Base-by-base conservation (phyloP, 2,888 invertebrate genomes). In the Parnassius orleans region DNA sequence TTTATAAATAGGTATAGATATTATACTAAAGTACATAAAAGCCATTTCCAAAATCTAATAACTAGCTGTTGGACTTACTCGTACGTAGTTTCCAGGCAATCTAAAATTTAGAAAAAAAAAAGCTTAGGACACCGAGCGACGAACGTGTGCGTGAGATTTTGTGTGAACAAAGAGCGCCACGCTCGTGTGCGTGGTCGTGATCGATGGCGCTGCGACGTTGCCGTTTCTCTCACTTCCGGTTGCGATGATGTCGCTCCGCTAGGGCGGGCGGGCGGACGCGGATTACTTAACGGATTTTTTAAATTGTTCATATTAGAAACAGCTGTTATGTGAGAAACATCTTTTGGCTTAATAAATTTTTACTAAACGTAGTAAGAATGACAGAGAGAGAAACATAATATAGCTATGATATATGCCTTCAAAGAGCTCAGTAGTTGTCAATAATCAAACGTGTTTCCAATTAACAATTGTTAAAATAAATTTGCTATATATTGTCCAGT, bases 141-240 rank as follows among this genome's bases (percentile, higher is more conserved):
- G 43, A 42, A 43, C 66, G 68, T 70, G 69, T 56, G 63, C 54
- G 60, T 52, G 65, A 69, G 69, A 72, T 74, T 75, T 71, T 61
- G 69, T 64, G 72, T 63, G 68, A 60, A 61, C 43, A 62, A 59
- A 53, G 53, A 71, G 74, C 75, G 73, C 60, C 33, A 3, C 61
- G 64, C 44, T 77, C 77, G 81, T 78, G 79, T 71, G 78, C 71
- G 74, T 82, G 84, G 71, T 70, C 77, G 79, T 93, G 93, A 93
- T 93, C 93, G 93, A 93, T 93, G 93, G 91, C 87, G 87, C 83
- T 72, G 83, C 90, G 89, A 88, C 84, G 94, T 94, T 93, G 93
- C 94, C 93, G 93, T 93, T 92, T 92, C 92, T 92, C 89, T 65
- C 93, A 87, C 89, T 94, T 94, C 94, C 94, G 94, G 93, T 86